Evolutionary conservation across 2,797 vertebrate species (phyloP), one percentile per base, ranked within the genome.

Genomic region (Miichthys miiuy): DNA sequence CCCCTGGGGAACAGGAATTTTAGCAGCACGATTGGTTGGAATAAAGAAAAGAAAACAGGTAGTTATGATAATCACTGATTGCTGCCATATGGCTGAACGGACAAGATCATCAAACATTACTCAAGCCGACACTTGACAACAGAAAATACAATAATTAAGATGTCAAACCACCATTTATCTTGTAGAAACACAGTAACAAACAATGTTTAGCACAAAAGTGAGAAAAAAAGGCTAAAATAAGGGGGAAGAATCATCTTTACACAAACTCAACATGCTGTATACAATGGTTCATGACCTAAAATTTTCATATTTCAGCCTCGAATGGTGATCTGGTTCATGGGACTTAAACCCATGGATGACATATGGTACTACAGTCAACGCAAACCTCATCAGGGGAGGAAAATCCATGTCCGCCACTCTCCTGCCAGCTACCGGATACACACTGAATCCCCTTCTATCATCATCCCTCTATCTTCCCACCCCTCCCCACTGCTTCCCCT

Each of bases 391-490:
- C 85, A 81, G 69, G 11, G 18, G 68, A 75, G 62, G 75, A 83
- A 92, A 90, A 90, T 91, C 88, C 80, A 82, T 83, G 81, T 79
- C 60, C 44, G 11, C 74, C 74, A 23, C 73, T 82, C 78, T 85
- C 48, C 80, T 80, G 77, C 77, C 89, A 87, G 83, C 79, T 50
- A 75, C 69, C 25, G 46, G 72, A 87, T 89, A 83, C 56, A 74
- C 84, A 80, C 82, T 67, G 60, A 79, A 73, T 68, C 73, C 83
- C 70, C 58, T 41, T 52, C 55, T 65, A 61, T 77, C 80, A 81
- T 82, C 80, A 82, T 81, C 68, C 62, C 75, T 54, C 77, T 44
- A 73, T 84, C 80, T 79, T 71, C 55, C 69, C 72, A 34, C 17
- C 73, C 76, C 75, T 73, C 58, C 72, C 63, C 46, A 12, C 51